A percentile compares a stretch with the other conserved stretches of the same genome.
These are phyloP conservation scores for Arctia plantaginis DNA, from an alignment of 2,888 invertebrate genomes.

Conservation along the genomic window DNA sequence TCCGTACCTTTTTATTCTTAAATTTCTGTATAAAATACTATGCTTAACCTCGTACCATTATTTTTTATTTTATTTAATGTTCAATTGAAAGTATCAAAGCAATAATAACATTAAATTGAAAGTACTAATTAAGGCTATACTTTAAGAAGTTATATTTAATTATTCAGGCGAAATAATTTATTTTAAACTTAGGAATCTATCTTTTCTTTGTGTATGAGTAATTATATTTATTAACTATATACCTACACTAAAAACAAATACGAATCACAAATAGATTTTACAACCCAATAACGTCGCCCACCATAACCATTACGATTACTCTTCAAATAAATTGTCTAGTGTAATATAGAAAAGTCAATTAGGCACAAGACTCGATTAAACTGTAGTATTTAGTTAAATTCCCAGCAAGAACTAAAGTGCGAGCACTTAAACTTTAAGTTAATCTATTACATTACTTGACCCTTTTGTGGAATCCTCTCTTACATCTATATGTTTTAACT, in stretches of 20 bases:
- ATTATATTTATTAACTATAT: too few relatives aligned
- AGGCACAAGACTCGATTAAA: constrained; percentile 16
- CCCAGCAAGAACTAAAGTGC: constrained; percentile 22
- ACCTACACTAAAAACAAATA: neutral
- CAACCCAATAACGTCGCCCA: neutral
- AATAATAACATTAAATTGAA: too few relatives aligned
- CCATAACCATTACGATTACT: neutral
- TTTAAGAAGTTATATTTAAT: too few relatives aligned
- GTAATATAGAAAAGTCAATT: constrained; percentile 12
- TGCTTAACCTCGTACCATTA: too few relatives aligned
- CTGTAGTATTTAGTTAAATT: constrained; percentile 20
- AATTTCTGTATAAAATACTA: too few relatives aligned
- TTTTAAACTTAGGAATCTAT: too few relatives aligned
- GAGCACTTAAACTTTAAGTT: constrained; percentile 25
- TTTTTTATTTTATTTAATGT: too few relatives aligned
- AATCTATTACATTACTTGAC: constrained; percentile 23
- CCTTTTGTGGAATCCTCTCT: constrained; percentile 24
- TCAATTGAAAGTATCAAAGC: too few relatives aligned
- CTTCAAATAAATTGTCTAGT: neutral
- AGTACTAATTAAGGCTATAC: too few relatives aligned
- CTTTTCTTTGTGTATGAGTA: too few relatives aligned
- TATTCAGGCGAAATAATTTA: too few relatives aligned
- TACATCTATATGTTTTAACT: constrained; percentile 24
- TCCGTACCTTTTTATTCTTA: too few relatives aligned
- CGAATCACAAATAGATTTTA: neutral